These are phyloP conservation scores for Andricus grossulariae DNA, from an alignment of 1,140 invertebrate species.

Conservation along the genomic window DNA sequence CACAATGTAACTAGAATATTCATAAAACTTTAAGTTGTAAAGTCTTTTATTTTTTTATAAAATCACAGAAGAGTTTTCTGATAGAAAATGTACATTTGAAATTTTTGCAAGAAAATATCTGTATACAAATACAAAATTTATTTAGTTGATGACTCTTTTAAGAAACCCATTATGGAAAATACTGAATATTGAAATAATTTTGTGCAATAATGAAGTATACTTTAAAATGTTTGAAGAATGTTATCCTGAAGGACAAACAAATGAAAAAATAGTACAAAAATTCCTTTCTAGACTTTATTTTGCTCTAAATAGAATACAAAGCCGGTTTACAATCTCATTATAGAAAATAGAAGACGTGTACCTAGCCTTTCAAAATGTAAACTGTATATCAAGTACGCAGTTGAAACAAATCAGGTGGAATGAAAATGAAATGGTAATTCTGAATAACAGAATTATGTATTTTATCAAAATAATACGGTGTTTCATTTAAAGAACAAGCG, in stretches of 20 bases:
- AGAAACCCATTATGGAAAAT: too few relatives aligned
- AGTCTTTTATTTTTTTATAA: too few relatives aligned
- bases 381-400: neutral
- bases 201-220: too few relatives aligned
- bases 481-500: neutral
- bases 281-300: constrained; percentile 25
- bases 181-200: too few relatives aligned
- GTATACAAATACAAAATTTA: too few relatives aligned
- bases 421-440: neutral
- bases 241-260: neutral
- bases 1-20: too few relatives aligned
- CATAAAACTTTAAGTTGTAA: too few relatives aligned
- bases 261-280: neutral
- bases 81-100: too few relatives aligned
- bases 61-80: too few relatives aligned
- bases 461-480: neutral
- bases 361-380: neutral
- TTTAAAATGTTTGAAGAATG: neutral
- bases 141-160: too few relatives aligned
- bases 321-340: neutral
- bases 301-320: constrained; percentile 24
- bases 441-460: neutral
- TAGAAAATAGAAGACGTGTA: constrained; percentile 2
- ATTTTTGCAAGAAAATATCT: too few relatives aligned
- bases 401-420: neutral